These are phyloP conservation scores for Dendrophyllia cribrosa DNA, from an alignment of 64 coral and sea anemone species.

Conservation along the genomic window DNA sequence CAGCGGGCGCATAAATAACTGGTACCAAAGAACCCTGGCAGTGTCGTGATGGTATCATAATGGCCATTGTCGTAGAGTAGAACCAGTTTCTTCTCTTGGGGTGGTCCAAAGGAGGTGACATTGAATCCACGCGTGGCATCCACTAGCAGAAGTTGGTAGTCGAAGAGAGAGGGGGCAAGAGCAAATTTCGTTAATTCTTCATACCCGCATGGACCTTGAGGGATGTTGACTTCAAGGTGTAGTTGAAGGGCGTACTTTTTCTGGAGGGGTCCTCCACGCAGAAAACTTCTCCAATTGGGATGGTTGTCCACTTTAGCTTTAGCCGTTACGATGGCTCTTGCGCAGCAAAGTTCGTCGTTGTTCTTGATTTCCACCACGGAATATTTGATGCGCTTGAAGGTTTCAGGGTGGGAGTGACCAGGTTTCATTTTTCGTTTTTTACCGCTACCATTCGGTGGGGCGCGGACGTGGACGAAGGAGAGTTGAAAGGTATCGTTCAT, in stretches of 20 bases:
- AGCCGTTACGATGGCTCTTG: conserved; percentile 16
- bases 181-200: conserved; percentile 8
- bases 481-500: conserved; percentile 37
- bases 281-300: neutral
- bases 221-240: neutral
- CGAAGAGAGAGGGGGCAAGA: neutral
- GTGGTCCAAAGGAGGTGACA: neutral
- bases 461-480: conserved; percentile 16
- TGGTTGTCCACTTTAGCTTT: conserved; percentile 17
- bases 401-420: neutral
- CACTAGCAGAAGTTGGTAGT: conserved; percentile 5
- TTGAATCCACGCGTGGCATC: neutral
- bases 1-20: neutral
- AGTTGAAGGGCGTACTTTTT: neutral
- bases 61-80: neutral
- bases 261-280: neutral
- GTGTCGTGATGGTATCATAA: neutral
- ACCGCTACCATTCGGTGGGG: conserved; percentile 16
- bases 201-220: neutral
- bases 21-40: neutral
- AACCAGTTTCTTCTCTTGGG: neutral
- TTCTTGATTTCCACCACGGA: neutral
- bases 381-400: neutral
- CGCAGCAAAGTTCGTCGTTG: conserved; percentile 19
- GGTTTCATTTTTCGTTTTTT: conserved; percentile 4